These are phyloP conservation scores for Latrodectus geometricus DNA, from an alignment of 1,140 invertebrate genomes.

Conservation along the genomic window DNA sequence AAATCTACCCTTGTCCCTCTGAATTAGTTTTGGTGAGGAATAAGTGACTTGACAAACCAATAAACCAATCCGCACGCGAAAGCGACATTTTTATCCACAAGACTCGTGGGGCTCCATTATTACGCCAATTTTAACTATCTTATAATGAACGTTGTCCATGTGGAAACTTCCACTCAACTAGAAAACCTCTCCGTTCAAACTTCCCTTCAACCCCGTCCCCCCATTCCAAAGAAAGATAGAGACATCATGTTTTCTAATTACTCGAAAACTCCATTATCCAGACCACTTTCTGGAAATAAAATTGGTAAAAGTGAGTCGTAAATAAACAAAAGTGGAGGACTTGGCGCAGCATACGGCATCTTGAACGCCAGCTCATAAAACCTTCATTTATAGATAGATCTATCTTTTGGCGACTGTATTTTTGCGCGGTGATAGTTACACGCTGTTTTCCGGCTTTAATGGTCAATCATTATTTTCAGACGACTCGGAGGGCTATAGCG, in stretches of 20 bases:
- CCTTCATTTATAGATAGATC: background rate
- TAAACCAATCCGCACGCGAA: too few relatives aligned
- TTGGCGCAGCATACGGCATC: background rate
- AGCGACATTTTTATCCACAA: too few relatives aligned
- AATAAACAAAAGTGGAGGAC: background rate
- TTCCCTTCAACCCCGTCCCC: background rate
- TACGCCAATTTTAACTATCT: too few relatives aligned
- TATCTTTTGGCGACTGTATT: conserved; percentile 36
- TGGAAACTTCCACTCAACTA: too few relatives aligned
- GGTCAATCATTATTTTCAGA: conserved; percentile 32
- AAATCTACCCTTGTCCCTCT: too few relatives aligned
- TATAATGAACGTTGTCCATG: too few relatives aligned
- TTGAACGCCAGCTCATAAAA: background rate
- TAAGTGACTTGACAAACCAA: too few relatives aligned
- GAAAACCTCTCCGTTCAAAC: background rate
- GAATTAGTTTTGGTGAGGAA: too few relatives aligned
- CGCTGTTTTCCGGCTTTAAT: conserved; percentile 38
- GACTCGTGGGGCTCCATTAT: too few relatives aligned
- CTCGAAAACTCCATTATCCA: conserved; percentile 32
- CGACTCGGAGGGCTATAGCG: background rate
- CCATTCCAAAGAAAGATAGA: conserved; percentile 1
- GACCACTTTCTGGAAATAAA: conserved; percentile 32
- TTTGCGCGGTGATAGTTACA: conserved; percentile 23
- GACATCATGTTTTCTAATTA: background rate
- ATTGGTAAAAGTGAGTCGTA: background rate